These are phyloP conservation scores for Trogon surrucura DNA, from an alignment of 2,113 vertebrate genomes.

Conservation along the genomic window DNA sequence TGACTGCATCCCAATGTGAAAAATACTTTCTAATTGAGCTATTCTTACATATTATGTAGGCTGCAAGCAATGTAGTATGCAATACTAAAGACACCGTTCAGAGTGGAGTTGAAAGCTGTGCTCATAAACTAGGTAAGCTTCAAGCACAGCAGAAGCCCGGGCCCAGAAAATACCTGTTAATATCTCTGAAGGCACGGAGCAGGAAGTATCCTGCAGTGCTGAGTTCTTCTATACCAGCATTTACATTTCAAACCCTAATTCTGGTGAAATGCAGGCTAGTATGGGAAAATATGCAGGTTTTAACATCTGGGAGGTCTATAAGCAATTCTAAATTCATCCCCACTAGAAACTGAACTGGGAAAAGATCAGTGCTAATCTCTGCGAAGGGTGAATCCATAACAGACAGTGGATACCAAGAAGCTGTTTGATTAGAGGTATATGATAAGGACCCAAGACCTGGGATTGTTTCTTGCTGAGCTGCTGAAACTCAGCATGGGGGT, in stretches of 20 bases:
- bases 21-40: neutral
- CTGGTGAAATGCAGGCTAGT: neutral
- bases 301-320: neutral
- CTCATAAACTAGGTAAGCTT: neutral
- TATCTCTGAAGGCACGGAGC: fast-evolving
- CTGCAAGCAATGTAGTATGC: neutral
- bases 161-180: neutral
- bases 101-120: neutral
- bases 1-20: neutral
- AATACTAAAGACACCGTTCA: neutral
- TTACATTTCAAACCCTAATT: neutral
- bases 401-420: neutral
- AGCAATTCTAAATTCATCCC: neutral
- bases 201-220: neutral
- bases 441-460: neutral
- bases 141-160: neutral
- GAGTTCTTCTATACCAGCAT: neutral
- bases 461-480: neutral
- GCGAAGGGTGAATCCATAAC: neutral
- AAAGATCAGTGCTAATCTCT: neutral
- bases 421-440: neutral
- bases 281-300: neutral
- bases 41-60: neutral
- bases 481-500: neutral
- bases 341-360: neutral